Conservation (phyloP, 2,797 vertebrate genomes). For the Otolemur crassicaudatus region DNA sequence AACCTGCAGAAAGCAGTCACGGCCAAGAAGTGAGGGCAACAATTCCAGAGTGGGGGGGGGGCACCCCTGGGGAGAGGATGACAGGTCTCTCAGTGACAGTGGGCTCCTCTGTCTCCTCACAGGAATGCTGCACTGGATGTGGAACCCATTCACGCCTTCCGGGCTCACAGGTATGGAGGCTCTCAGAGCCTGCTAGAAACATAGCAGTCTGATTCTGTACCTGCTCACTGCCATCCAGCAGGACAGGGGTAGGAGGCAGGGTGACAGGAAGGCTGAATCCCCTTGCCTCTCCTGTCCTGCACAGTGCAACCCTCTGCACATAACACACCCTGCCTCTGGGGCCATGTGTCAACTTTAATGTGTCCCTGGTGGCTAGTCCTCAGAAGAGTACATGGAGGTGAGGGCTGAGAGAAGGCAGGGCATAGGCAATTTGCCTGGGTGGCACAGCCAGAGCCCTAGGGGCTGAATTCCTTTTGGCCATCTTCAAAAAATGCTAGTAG, state of each 20-base stretch:
- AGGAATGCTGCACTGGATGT: conserved; percentile 94
- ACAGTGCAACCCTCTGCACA: background rate
- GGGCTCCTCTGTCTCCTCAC: background rate
- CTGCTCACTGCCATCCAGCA: fast-evolving
- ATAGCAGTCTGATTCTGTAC: too few relatives aligned
- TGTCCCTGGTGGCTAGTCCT: background rate
- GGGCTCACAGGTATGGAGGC: conserved; percentile 92
- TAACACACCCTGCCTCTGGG: fast-evolving
- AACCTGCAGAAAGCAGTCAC: conserved; percentile 95
- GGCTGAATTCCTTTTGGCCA: background rate
- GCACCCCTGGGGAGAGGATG: background rate
- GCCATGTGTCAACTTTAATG: background rate
- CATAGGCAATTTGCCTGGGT: fast-evolving
- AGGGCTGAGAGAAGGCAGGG: too few relatives aligned
- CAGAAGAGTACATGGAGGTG: fast-evolving
- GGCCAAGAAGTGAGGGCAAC: conserved; percentile 92
- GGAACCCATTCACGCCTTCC: conserved; percentile 95
- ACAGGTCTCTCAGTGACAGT: background rate
- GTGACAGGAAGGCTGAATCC: background rate
- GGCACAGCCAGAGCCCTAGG: background rate
- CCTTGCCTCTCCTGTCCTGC: background rate
- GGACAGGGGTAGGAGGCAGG: background rate
- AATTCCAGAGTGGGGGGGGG: fast-evolving
- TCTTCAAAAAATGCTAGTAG: background rate
- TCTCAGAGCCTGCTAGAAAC: background rate